Base-by-base conservation (phyloP, 2,888 invertebrate genomes). In the Agrochola macilenta region DNA sequence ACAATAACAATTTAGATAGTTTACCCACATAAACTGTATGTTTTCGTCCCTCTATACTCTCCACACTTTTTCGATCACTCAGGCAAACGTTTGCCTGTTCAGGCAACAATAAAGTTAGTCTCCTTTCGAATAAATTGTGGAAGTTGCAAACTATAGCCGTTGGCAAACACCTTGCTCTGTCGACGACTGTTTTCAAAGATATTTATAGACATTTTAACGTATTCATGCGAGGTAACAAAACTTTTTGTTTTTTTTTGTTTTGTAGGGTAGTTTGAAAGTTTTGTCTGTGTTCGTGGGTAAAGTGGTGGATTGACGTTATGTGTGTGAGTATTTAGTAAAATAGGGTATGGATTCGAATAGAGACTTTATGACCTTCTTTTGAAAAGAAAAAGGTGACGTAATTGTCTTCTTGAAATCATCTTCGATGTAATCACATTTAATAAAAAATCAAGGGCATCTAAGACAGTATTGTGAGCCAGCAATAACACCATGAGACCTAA, bases 91-190 rank as follows among this genome's bases (percentile, higher is more conserved):
- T 57, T 57, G 39, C 43, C 66, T 17, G 17, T 63, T 76, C 64
- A 82, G 64, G 58, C 57, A 57, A 74, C 71, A 74, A 87, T 79
- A 79, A 84, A 87, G 46, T 81, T 68, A 39, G 69, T 69, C 17
- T 68, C 26, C 66, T 65, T 63, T 57, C 66, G 76, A 81, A 89
- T 86, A 89, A 86, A 84, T 89, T 84, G 81, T 49, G 54, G 68
- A 87, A 90, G 73, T 90, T 87, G 35, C 66, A 43, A 86, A 86
- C 86, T 90, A 82, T 83, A 57, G 73, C 52, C 76, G 76, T 76
- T 82, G 57, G 83, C 79, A 82, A 85, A 89, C 86, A 89, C 88
- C 87, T 87, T 82, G 75, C 73, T 30, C 66, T 81, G 85, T 81
- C 82, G 84, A 49, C 87, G 87, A 78, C 78, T 78, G 83, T 70